Conservation (phyloP, 2,797 vertebrate species). For the Gymnopithys bicolor region DNA sequence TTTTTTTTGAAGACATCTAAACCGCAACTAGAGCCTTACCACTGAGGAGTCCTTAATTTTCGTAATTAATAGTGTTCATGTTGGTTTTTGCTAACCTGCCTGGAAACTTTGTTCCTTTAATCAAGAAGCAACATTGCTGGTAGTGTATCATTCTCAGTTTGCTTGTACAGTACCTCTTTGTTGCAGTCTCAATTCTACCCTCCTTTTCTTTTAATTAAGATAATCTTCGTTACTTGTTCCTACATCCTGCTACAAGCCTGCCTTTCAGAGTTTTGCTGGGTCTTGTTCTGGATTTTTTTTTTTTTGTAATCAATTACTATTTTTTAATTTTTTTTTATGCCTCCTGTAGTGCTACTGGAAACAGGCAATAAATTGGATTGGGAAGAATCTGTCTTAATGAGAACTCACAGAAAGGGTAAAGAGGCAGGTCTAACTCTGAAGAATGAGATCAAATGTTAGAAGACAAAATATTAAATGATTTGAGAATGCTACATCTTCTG, state of each 20-base stretch:
- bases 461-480: neutral
- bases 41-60: neutral
- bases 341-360: neutral
- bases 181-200: neutral
- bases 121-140: neutral
- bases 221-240: constrained; percentile 15
- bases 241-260: neutral
- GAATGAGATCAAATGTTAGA: neutral
- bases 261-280: neutral
- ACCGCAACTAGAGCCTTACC: neutral
- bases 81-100: neutral
- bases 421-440: neutral
- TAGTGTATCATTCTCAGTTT: neutral
- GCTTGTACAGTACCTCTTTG: neutral
- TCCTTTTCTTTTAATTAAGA: constrained; percentile 46
- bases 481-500: neutral
- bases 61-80: neutral
- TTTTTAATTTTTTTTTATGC: neutral
- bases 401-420: neutral
- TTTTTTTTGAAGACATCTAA: neutral
- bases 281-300: neutral
- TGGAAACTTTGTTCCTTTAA: neutral
- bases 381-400: neutral
- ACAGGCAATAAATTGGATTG: neutral
- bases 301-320: neutral